phyloP scores from a whole-genome alignment of 2,888 invertebrate species.

The Caenorhabditis sp. region DNA sequence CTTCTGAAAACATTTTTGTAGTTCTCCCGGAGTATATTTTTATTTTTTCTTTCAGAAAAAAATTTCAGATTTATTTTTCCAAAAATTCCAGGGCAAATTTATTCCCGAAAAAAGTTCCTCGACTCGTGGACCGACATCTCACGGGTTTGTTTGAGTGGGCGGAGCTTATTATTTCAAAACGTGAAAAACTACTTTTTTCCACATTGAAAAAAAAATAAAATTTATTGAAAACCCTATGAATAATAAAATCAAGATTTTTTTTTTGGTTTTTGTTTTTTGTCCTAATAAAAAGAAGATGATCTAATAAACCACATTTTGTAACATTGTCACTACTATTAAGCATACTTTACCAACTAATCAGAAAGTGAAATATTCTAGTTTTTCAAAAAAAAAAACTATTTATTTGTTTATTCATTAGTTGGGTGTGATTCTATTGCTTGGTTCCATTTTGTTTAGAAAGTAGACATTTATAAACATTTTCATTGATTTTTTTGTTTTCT shows the following conservation, averaged over 20 bases:
- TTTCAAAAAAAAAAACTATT: neutral
- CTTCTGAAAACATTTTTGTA: too few relatives aligned
- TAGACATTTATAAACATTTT: neutral
- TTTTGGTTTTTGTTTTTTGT: neutral
- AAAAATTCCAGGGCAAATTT: too few relatives aligned
- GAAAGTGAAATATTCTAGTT: constrained; percentile 5
- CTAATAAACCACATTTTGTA: neutral
- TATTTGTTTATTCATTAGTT: neutral
- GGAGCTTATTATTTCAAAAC: too few relatives aligned
- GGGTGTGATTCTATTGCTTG: neutral
- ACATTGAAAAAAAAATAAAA: too few relatives aligned
- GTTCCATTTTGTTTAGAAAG: neutral
- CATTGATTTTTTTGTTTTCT: neutral
- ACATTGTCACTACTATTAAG: neutral
- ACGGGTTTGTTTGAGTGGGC: too few relatives aligned
- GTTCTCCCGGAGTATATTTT: too few relatives aligned
- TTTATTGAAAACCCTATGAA: neutral
- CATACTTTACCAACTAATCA: neutral
- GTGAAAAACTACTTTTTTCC: too few relatives aligned
- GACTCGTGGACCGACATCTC: too few relatives aligned
- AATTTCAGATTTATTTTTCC: too few relatives aligned
- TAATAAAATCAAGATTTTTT: neutral
- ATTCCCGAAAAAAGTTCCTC: too few relatives aligned
- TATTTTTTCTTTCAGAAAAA: too few relatives aligned
- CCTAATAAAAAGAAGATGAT: neutral